Conservation (phyloP, 1,140 invertebrate genomes). For the Wiebesia pumilae region DNA sequence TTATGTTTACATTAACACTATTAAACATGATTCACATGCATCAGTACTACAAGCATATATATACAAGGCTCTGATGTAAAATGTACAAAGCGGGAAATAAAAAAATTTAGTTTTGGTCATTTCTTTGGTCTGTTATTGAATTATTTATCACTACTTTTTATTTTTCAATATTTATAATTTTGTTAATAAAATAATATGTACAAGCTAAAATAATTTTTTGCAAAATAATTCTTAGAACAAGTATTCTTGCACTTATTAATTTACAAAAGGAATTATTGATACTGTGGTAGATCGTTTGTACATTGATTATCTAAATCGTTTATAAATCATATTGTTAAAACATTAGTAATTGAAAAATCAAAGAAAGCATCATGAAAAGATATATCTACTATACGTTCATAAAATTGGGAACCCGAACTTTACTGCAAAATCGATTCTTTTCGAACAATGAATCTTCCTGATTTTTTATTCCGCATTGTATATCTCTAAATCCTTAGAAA, state of each 20-base stretch:
- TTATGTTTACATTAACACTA: not conserved
- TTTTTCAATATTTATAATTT: too few species aligned
- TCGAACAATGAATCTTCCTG: conserved; percentile 25
- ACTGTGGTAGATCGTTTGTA: not conserved
- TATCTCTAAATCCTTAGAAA: not conserved
- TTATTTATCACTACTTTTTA: too few species aligned
- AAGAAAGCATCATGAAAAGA: not conserved
- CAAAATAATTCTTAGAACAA: too few species aligned
- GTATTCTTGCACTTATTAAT: too few species aligned
- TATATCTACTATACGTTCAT: conserved; percentile 15
- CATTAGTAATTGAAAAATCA: not conserved
- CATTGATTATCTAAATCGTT: too few species aligned
- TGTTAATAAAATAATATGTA: too few species aligned
- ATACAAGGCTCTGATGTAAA: not conserved
- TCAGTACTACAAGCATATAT: not conserved
- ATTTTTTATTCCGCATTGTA: not conserved
- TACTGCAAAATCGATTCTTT: conserved; percentile 36
- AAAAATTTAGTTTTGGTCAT: not conserved
- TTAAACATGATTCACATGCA: not conserved
- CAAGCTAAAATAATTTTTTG: too few species aligned
- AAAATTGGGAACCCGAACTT: conserved; percentile 27
- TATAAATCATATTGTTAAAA: not conserved
- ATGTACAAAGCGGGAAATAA: not conserved
- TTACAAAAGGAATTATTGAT: not conserved
- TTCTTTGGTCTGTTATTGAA: not conserved